These are phyloP conservation scores for Mylabris sibirica DNA, from an alignment of 2,888 invertebrate genomes.

Conservation along the genomic window DNA sequence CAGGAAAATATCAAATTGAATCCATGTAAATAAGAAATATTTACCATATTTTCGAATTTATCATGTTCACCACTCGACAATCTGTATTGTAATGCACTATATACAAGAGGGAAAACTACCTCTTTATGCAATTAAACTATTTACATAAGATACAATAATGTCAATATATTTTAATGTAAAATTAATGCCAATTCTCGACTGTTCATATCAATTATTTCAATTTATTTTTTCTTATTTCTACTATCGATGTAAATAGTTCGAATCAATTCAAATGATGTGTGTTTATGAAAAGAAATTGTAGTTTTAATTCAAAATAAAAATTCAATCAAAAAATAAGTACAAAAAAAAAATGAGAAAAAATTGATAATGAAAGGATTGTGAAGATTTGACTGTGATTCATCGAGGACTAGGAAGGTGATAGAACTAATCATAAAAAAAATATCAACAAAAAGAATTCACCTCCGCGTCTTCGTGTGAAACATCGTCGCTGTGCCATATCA, in stretches of 20 bases:
- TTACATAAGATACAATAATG: constrained; percentile 33
- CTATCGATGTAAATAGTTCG: constrained; percentile 56
- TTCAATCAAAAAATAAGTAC: constrained; percentile 49
- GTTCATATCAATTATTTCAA: constrained; percentile 43
- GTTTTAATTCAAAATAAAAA: constrained; percentile 29
- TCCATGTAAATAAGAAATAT: constrained; percentile 38
- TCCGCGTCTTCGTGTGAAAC: constrained; percentile 30
- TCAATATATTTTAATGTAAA: constrained; percentile 44
- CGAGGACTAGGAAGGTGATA: constrained; percentile 23
- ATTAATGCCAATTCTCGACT: constrained; percentile 42
- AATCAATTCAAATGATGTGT: constrained; percentile 43
- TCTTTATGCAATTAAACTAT: constrained; percentile 34
- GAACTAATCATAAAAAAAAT: constrained; percentile 24
- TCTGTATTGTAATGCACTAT: constrained; percentile 52
- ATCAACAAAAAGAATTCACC: constrained; percentile 25
- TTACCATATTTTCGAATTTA: constrained; percentile 43
- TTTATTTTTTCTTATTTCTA: constrained; percentile 39
- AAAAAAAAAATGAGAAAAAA: constrained; percentile 37
- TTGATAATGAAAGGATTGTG: constrained; percentile 28
- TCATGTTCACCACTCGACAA: constrained; percentile 54
- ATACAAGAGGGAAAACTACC: constrained; percentile 37
- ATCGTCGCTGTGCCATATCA: constrained; percentile 45
- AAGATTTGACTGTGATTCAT: constrained; percentile 36
- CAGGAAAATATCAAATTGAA: constrained; percentile 24
- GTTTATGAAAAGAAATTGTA: constrained; percentile 45